These are phyloP conservation scores for Maniola hyperantus DNA, from an alignment of 2,888 invertebrate genomes.

Conservation along the genomic window DNA sequence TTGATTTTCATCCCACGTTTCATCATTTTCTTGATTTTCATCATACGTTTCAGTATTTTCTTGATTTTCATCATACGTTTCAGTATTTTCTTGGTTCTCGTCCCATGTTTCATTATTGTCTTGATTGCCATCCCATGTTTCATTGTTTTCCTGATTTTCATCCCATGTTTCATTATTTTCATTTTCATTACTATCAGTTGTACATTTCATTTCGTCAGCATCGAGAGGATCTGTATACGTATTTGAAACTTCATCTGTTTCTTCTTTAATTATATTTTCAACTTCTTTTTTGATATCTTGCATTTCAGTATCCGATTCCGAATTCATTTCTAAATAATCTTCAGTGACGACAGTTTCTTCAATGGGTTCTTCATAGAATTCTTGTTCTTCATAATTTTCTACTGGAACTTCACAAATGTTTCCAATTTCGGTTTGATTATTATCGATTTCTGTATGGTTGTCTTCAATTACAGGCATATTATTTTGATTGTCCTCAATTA, in stretches of 20 bases:
- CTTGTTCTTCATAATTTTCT: background rate
- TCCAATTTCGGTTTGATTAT: background rate
- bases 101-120: background rate
- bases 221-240: background rate
- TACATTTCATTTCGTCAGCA: background rate
- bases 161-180: background rate
- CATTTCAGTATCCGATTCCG: background rate
- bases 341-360: background rate
- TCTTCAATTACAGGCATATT: background rate
- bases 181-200: background rate
- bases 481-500: background rate
- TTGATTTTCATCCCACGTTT: conserved; percentile 1
- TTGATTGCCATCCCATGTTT: background rate
- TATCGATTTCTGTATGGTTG: background rate
- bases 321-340: background rate
- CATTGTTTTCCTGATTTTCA: background rate
- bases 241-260: background rate
- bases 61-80: background rate
- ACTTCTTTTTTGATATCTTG: background rate
- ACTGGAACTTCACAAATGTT: background rate
- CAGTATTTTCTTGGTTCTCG: background rate
- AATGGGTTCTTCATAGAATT: background rate
- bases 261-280: background rate
- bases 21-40: background rate
- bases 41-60: background rate